phyloP scores from a whole-genome alignment of 2,797 vertebrate species.

The Crocidura indochinensis region DNA sequence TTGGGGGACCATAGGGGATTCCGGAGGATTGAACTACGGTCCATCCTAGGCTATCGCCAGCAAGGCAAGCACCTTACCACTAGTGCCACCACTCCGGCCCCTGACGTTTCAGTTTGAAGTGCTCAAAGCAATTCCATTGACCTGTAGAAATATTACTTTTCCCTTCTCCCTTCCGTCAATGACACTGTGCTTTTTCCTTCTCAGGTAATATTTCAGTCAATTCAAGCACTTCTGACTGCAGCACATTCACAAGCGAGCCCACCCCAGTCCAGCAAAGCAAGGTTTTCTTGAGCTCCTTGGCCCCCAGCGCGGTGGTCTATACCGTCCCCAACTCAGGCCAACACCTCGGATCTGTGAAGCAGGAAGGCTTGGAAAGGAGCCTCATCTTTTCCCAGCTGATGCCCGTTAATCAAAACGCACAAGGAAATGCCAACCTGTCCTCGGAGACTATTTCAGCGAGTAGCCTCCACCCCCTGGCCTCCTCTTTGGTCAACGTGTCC shows the following conservation, averaged over 20 bases:
- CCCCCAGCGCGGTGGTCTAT: conserved; percentile 95
- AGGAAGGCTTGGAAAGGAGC: conserved; percentile 96
- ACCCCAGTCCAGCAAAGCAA: conserved; percentile 93
- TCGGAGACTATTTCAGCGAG: conserved; percentile 89
- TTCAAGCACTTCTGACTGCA: conserved; percentile 91
- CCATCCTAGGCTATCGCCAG: no score
- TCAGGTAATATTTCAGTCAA: conserved; percentile 94
- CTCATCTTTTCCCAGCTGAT: conserved; percentile 94
- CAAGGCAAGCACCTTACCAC: no score
- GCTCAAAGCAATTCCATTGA: neutral
- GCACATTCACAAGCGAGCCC: conserved; percentile 93
- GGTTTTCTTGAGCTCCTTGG: conserved; percentile 94
- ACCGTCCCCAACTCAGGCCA: conserved; percentile 93
- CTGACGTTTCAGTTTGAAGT: conserved; percentile 9
- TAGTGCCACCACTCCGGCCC: neutral
- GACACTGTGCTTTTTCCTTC: conserved; percentile 77
- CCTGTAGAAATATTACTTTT: conserved; percentile 3
- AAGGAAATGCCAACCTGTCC: conserved; percentile 92
- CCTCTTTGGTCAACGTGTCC: conserved; percentile 91
- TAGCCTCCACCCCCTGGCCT: conserved; percentile 89
- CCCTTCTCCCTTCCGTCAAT: conserved; percentile 30
- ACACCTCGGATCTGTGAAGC: conserved; percentile 94
- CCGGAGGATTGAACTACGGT: no score
- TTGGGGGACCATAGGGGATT: no score
- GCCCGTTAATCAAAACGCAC: conserved; percentile 94